Conservation (phyloP, 2,888 invertebrate species). For the Callyntrura guangdongensis region DNA sequence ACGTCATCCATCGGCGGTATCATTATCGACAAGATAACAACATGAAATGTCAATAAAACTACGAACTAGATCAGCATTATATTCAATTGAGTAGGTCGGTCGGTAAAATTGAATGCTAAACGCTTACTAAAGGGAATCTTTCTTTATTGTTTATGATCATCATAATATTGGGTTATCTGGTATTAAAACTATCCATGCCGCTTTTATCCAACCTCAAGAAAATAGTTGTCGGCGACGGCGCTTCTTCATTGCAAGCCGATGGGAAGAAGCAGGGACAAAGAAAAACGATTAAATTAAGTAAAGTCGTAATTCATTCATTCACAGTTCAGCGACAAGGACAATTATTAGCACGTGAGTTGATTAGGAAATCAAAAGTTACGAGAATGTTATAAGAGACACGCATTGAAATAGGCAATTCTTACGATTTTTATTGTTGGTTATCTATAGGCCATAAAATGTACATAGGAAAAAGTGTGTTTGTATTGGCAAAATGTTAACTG, state of each 20-base stretch:
- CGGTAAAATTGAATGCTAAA: constrained; percentile 12
- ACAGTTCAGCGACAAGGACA: constrained; percentile 61
- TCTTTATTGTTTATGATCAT: neutral
- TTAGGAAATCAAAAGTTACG: constrained; percentile 3
- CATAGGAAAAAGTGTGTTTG: constrained; percentile 3
- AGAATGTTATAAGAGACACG: neutral
- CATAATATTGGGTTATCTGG: neutral
- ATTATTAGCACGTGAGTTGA: constrained; percentile 68
- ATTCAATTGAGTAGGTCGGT: constrained; percentile 3
- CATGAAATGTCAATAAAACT: constrained; percentile 7
- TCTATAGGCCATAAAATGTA: neutral
- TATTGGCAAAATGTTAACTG: constrained; percentile 11
- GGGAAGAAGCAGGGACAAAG: neutral
- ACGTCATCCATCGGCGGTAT: neutral
- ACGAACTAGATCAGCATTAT: neutral
- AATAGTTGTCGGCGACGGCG: neutral
- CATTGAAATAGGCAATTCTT: constrained; percentile 19
- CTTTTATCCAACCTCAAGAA: neutral
- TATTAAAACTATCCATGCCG: neutral
- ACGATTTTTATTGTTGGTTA: constrained; percentile 9
- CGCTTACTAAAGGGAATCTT: neutral
- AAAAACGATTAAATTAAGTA: neutral
- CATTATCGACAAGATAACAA: neutral
- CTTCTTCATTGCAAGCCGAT: neutral
- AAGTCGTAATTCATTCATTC: constrained; percentile 35